Base-by-base conservation (phyloP, 2,888 invertebrate species). In the Spilarctia lutea region DNA sequence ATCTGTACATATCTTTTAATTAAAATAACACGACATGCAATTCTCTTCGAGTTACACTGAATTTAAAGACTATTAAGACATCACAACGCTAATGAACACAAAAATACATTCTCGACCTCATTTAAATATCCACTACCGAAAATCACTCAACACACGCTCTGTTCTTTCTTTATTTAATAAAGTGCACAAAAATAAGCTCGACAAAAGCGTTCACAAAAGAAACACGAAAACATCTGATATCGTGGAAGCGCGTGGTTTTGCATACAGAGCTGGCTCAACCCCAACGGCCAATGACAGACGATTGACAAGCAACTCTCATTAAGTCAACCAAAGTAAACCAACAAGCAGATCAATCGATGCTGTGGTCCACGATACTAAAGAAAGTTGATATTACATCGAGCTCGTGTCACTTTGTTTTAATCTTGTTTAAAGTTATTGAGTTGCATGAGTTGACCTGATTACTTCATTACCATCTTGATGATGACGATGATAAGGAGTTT, bases 261-360 rank as follows among this genome's bases (percentile, higher is more conserved):
- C 85, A 84, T 83, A 73, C 77, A 73, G 67, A 68, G 63, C 83
- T 81, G 75, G 56, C 74, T 81, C 81, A 78, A 73, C 79, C 73
- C 81, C 81, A 79, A 73, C 79, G 80, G 74, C 79, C 84, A 83
- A 77, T 86, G 92, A 91, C 92, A 91, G 84, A 69, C 85, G 91
- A 92, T 92, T 93, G 93, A 93, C 93, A 94, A 92, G 88, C 87
- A 90, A 88, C 84, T 88, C 91, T 93, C 93, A 94, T 94, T 94
- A 88, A 85, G 75, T 76, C 75, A 76, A 73, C n/a, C 67, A 66
- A 68, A 77, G 80, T 81, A 80, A 85, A 85, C 85, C 83, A 82
- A 76, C 83, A 84, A 85, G 85, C 83, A 81, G 77, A 81, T 80
- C 81, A 80, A 83, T 79, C 79, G 73, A 68, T 65, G 79, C 76